A percentile compares a stretch with the other conserved stretches of the same genome.
phyloP scores from a whole-genome alignment of 1,140 invertebrate genomes.

The Trachymyrmex septentrionalis region DNA sequence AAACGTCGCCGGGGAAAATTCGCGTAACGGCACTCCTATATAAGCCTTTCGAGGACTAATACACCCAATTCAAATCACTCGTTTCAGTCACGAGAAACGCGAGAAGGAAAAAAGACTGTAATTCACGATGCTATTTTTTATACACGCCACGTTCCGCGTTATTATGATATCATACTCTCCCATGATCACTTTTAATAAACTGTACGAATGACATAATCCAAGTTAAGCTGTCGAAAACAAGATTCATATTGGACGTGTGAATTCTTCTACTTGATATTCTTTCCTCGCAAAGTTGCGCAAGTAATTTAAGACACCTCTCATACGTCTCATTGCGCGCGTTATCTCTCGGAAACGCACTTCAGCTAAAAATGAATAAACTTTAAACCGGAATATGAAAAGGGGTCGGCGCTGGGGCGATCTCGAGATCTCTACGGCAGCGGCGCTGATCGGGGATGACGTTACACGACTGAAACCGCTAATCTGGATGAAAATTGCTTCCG shows the following conservation, averaged over 20 bases:
- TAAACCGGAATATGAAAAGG: neutral
- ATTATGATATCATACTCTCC: neutral
- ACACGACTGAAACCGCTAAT: constrained; percentile 69
- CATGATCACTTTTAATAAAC: neutral
- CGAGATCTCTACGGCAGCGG: constrained; percentile 9
- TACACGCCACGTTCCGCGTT: too few species aligned
- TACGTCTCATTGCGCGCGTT: neutral
- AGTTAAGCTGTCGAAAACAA: neutral
- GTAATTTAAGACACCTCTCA: neutral
- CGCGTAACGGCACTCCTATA: neutral
- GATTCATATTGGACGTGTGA: neutral
- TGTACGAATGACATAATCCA: neutral
- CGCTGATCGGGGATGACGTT: constrained; percentile 58
- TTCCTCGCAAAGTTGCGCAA: neutral
- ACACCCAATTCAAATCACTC: neutral
- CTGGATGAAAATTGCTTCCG: constrained; percentile 68
- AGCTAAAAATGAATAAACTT: neutral
- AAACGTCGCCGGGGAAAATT: constrained; percentile 22
- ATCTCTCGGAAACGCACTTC: neutral
- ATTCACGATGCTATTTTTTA: too few species aligned
- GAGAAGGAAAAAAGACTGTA: too few species aligned
- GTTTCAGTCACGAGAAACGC: neutral
- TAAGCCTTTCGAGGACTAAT: neutral
- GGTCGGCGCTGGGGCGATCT: constrained; percentile 6
- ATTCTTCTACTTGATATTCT: neutral